Conservation (phyloP, 2,113 vertebrate species). For the Holacanthus passer region DNA sequence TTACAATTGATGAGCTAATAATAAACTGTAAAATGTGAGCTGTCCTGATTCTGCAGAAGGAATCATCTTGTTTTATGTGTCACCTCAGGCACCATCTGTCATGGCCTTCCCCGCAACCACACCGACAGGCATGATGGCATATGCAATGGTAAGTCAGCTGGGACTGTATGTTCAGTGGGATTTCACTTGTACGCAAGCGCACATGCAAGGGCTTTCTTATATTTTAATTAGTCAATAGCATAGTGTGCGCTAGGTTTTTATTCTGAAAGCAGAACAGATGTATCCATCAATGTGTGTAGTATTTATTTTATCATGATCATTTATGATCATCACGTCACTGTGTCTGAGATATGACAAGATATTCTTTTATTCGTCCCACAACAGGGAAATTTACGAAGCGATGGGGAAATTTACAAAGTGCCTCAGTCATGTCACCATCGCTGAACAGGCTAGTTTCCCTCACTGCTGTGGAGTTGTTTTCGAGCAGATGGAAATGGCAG, state of each 20-base stretch:
- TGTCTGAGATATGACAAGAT: too few relatives aligned
- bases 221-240: background rate
- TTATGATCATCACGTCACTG: too few relatives aligned
- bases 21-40: background rate
- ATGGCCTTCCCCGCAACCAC: conserved; percentile 97
- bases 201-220: background rate
- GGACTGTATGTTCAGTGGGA: background rate
- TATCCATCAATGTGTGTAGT: background rate
- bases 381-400: too few relatives aligned
- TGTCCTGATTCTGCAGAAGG: conserved; percentile 43
- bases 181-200: background rate
- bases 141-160: conserved; percentile 90
- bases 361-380: too few relatives aligned
- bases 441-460: background rate
- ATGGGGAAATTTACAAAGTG: too few relatives aligned
- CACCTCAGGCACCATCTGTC: conserved; percentile 91
- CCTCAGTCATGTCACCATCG: background rate
- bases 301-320: background rate
- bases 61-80: conserved; percentile 58
- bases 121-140: conserved; percentile 95
- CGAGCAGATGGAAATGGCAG: background rate
- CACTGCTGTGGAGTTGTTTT: background rate
- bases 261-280: background rate
- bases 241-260: too few relatives aligned
- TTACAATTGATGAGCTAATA: background rate